Evolutionary conservation across 2,113 vertebrate species (phyloP).

Genomic region (Nicator chloris): DNA sequence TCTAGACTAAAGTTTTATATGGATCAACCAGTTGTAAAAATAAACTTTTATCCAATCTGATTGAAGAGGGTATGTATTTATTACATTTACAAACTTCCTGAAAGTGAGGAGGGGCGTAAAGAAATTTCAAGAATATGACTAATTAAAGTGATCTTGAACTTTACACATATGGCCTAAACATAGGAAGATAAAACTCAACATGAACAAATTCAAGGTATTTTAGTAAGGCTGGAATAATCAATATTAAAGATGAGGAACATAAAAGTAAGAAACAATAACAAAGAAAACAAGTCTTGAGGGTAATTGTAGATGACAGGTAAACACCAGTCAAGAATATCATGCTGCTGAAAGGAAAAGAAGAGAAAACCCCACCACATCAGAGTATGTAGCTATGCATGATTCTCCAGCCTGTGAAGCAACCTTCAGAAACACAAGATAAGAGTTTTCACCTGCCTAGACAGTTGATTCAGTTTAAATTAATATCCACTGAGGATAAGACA

Average conservation of each 20-base stretch:
- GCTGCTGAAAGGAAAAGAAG: not conserved
- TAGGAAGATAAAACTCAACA: not conserved
- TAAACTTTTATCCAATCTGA: not conserved
- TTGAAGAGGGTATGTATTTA: not conserved
- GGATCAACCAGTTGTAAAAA: not conserved
- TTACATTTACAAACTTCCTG: not conserved
- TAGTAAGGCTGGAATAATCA: not conserved
- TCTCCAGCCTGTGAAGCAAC: not conserved
- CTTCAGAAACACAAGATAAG: not conserved
- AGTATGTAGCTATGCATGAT: rapidly evolving
- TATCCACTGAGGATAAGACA: not conserved
- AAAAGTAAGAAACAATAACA: not conserved
- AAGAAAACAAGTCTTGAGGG: not conserved
- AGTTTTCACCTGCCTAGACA: rapidly evolving
- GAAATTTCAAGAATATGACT: not conserved
- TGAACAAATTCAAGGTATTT: not conserved
- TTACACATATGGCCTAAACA: not conserved
- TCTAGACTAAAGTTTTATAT: not conserved
- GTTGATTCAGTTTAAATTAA: not conserved
- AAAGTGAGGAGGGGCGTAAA: not conserved
- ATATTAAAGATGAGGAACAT: not conserved
- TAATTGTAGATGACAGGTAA: not conserved
- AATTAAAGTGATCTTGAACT: not conserved
- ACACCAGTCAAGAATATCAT: not conserved
- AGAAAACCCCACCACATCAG: not conserved